A percentile compares a stretch with the other conserved stretches of the same genome.
phyloP scores from a whole-genome alignment of 2,113 vertebrate genomes.

The Aspidoscelis tigris region DNA sequence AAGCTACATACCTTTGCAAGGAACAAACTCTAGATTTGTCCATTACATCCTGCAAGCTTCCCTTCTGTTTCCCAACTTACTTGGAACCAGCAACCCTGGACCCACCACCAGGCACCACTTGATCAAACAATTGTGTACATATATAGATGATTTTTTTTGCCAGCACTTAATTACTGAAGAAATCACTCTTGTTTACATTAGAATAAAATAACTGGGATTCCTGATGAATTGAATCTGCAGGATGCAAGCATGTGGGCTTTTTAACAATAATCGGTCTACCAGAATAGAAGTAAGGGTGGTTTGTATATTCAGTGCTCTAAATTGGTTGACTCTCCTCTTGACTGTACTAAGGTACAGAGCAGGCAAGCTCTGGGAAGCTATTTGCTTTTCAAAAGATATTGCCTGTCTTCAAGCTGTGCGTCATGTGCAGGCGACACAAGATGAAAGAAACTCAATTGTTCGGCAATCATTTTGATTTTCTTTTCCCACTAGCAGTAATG shows the following conservation, averaged over 20 bases:
- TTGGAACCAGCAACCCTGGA: too few relatives aligned
- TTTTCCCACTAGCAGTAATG: constrained; percentile 15
- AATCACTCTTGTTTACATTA: background rate
- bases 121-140: too few relatives aligned
- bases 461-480: constrained; percentile 5
- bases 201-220: background rate
- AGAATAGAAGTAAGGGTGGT: background rate
- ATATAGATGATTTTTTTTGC: background rate
- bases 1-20: too few relatives aligned
- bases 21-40: too few relatives aligned
- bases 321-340: constrained; percentile 40
- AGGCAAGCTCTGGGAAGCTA: constrained; percentile 16
- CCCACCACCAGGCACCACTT: too few relatives aligned
- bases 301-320: constrained; percentile 8
- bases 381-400: constrained; percentile 19
- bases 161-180: background rate
- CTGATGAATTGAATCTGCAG: background rate
- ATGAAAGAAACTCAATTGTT: constrained; percentile 19
- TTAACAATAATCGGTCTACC: background rate
- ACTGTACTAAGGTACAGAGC: constrained; percentile 8
- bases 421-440: background rate
- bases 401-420: background rate
- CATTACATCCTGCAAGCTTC: too few relatives aligned
- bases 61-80: too few relatives aligned
- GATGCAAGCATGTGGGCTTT: background rate